A percentile compares a stretch with the other conserved stretches of the same genome.
Conservation (phyloP, 2,113 vertebrate species). For the Strix uralensis region DNA sequence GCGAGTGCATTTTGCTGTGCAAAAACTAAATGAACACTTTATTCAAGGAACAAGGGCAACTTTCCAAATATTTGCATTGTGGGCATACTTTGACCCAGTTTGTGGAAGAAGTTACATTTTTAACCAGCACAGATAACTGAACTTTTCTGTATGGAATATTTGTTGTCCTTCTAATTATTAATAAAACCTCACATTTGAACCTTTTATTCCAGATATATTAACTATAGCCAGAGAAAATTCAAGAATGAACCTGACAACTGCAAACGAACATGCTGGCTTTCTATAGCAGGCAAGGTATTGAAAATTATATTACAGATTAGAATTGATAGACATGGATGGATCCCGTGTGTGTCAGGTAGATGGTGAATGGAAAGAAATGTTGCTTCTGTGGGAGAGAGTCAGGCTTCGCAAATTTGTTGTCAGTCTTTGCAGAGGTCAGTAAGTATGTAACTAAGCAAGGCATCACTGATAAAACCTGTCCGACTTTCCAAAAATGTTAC, state of each 20-base stretch:
- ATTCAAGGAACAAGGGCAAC: background rate
- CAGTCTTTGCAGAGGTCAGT: background rate
- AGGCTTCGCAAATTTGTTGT: background rate
- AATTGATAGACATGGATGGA: background rate
- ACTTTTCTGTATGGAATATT: background rate
- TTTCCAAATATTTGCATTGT: background rate
- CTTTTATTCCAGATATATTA: background rate
- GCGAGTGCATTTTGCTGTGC: background rate
- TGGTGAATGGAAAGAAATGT: background rate
- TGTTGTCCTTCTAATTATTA: background rate
- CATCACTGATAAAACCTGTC: background rate
- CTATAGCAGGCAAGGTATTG: background rate
- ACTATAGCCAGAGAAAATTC: background rate
- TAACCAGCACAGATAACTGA: background rate
- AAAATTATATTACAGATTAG: background rate
- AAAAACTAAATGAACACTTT: background rate
- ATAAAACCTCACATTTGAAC: background rate
- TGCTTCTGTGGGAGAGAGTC: background rate
- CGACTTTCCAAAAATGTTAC: background rate
- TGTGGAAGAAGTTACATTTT: background rate
- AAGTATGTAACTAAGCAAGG: background rate
- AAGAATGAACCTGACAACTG: background rate
- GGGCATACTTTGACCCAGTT: background rate
- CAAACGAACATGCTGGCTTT: background rate
- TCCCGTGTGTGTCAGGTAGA: background rate